Evolutionary conservation across 2,797 vertebrate genomes (phyloP), one percentile per base, ranked within the genome.

Genomic region (Eurystomus glaucurus): DNA sequence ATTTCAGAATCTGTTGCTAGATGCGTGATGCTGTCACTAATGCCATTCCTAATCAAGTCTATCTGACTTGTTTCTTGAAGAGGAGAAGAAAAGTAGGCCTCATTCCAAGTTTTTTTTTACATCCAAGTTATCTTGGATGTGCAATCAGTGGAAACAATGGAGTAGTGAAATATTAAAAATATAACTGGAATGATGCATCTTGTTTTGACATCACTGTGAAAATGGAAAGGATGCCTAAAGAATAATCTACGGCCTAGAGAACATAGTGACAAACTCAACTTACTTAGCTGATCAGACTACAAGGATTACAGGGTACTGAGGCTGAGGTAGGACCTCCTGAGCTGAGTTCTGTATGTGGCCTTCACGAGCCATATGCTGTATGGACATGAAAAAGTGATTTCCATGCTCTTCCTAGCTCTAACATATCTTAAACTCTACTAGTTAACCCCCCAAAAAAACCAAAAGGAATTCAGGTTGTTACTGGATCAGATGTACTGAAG

Each of bases 331-430:
- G n/a, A 58, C 35, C 41, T 77, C 51, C 41, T 43, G 31, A 52
- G 45, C 23, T 2, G 0, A 28, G 31, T 69, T 75, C 62, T 0
- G 0, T 33, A 45, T 0, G 0, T 7, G 26, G 70, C 41, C 50
- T 65, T 14, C 11, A 31, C 0, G 1, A 92, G 60, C 69, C 29
- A 28, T 0, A 1, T 26, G 28, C 70, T 74, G 14, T 8, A 62
- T 13, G 28, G 46, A 29, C 0, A 0, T 37, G 37, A 90, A 51
- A 91, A 82, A 45, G 16, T 43, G 16, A 71, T 43, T 31, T 51
- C 60, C 51, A 10, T 39, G 14, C 8, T 54, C 48, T 14, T 69
- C 61, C 45, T 81, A 26, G 11, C 41, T 80, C 41, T 68, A 55
- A 51, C 10, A 6, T 11, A 55, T 21, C 72, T 48, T 78, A 60